Base-by-base conservation (phyloP, 2,797 vertebrate species). In the Sparidentex hasta region DNA sequence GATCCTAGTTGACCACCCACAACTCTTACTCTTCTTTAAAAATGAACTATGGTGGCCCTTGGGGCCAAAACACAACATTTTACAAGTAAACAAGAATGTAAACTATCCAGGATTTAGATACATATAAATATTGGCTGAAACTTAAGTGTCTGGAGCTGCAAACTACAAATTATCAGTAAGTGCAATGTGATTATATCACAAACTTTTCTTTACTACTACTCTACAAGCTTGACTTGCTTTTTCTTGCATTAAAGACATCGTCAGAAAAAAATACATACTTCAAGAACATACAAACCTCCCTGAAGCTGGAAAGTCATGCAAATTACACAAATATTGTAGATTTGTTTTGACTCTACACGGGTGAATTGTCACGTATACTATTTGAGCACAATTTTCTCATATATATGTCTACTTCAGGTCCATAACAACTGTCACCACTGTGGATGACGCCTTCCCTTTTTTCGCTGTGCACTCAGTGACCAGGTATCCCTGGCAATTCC, bases 401-500 rank as follows among this genome's bases (percentile, higher is more conserved):
- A 23, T 27, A 16, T 47, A 56, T 12, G 4, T 61, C 55, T 23
- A 56, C 3, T 71, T 72, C 12, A 62, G 43, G 21, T 81, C 47
- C 21, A 27, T 59, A 59, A 16, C 59, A 63, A 16, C 66, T 70
- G 72, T 43, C 17, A 27, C 54, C 20, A 27, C 59, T 75, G 65
- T 18, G n/a, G 50, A n/a, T 44, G 58, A 20, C 33, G 20, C 50
- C 71, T 38, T 47, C 38, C 25, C 33, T 51, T 51, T 61, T 43
- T 74, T 71, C 7, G 17, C 67, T 41, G 58, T 86, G 78, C 61
- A 84, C 84, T 84, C 84, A 73, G 43, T 87, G 79, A 90, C 88
- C 87, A 88, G 83, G 86, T 89, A 52, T 71, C 72, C 56, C 69
- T 64, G 55, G 80, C 65, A 76, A 66, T 69, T 68, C 50, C 64